Percentiles rank a stretch among this genome's conserved stretches.
These are phyloP conservation scores for Ellobium chinense DNA, from an alignment of 2,888 invertebrate species.

Conservation along the genomic window DNA sequence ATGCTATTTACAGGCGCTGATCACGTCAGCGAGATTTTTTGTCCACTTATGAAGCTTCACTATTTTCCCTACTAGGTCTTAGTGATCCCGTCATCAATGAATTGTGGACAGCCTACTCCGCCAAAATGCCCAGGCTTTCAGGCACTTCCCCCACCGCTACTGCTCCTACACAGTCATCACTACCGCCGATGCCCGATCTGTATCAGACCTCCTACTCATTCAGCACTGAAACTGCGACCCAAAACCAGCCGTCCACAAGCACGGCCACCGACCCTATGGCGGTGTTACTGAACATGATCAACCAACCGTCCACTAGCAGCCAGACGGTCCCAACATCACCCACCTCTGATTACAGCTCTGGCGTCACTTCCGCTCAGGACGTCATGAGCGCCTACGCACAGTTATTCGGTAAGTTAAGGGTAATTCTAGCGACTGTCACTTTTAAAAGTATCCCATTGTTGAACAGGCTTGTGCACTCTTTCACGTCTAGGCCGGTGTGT, in stretches of 20 bases:
- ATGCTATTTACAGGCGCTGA: no score
- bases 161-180: no score
- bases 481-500: no score
- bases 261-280: background rate
- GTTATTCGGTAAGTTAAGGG: background rate
- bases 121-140: background rate
- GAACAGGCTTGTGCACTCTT: no score
- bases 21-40: no score
- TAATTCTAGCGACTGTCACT: no score
- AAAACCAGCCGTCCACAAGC: background rate
- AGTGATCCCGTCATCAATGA: conserved; percentile 27
- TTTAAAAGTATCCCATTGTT: no score
- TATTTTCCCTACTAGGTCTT: conserved; percentile 29
- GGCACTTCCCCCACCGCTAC: background rate
- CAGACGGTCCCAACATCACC: background rate
- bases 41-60: no score
- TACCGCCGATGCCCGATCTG: conserved; percentile 26
- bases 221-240: background rate
- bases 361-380: conserved; percentile 5
- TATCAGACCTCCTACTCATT: conserved; percentile 37
- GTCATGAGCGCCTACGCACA: conserved; percentile 18
- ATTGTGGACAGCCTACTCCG: conserved; percentile 21
- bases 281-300: background rate
- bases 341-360: background rate
- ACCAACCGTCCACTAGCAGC: background rate